Conservation (phyloP, 2,113 vertebrate species). For the Crotalus viridis region DNA sequence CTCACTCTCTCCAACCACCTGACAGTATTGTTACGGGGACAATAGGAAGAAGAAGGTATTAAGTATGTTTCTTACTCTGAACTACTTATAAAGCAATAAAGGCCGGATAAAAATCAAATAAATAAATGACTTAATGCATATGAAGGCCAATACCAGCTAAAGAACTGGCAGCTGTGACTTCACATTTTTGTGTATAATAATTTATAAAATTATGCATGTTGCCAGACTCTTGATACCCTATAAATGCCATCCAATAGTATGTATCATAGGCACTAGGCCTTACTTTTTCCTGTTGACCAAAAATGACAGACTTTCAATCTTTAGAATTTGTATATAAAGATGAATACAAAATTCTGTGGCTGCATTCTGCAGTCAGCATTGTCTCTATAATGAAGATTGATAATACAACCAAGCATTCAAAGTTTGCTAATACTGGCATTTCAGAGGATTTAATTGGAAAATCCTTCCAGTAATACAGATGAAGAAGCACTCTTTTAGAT, state of each 20-base stretch:
- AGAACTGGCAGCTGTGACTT: too few species aligned
- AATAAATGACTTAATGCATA: too few species aligned
- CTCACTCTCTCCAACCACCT: too few species aligned
- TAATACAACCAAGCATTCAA: background rate
- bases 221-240: background rate
- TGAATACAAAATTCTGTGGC: background rate
- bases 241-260: background rate
- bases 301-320: background rate
- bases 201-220: background rate
- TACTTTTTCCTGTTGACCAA: background rate
- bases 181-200: too few species aligned
- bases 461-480: background rate
- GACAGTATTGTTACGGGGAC: too few species aligned
- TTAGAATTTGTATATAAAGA: background rate
- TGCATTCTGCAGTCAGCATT: background rate
- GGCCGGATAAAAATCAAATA: too few species aligned
- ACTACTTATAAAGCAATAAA: too few species aligned
- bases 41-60: too few species aligned
- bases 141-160: too few species aligned
- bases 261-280: background rate
- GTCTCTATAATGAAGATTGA: background rate
- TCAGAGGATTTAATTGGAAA: background rate
- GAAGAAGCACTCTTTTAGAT: background rate
- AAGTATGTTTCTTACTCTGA: too few species aligned
- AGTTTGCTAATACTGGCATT: background rate